These are phyloP conservation scores for Psittacula echo DNA, from an alignment of 2,797 vertebrate species.

Conservation along the genomic window DNA sequence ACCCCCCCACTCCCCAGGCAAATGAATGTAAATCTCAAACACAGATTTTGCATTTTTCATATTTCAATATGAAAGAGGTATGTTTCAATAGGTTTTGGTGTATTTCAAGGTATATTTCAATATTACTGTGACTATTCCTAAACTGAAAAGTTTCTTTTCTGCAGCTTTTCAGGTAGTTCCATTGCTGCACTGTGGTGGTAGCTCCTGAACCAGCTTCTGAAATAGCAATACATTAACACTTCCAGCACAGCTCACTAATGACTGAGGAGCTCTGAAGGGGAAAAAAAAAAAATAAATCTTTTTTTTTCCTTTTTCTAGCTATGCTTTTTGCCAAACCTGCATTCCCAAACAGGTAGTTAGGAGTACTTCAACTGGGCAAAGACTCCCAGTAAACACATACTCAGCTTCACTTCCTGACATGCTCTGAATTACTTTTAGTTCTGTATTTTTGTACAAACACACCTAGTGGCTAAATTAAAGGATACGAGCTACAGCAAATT, in stretches of 20 bases:
- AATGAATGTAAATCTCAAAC: background rate
- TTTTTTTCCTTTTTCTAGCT: background rate
- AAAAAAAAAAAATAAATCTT: background rate
- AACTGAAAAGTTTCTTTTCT: background rate
- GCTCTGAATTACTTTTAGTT: constrained; percentile 28
- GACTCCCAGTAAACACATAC: background rate
- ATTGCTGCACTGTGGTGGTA: background rate
- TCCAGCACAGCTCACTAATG: background rate
- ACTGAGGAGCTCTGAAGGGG: background rate
- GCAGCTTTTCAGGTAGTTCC: background rate
- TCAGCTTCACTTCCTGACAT: constrained; percentile 9
- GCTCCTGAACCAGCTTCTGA: background rate
- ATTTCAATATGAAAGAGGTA: background rate
- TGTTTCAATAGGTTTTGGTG: background rate
- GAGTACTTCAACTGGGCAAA: background rate
- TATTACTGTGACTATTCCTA: background rate
- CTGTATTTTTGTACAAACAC: constrained; percentile 26
- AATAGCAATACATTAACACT: background rate
- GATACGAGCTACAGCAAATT: constrained; percentile 43
- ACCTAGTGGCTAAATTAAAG: constrained; percentile 47
- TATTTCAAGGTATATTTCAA: background rate
- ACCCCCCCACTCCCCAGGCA: background rate
- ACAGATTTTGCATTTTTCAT: background rate
- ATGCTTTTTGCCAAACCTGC: background rate
- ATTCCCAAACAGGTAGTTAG: constrained; percentile 28